These are phyloP conservation scores for Trigoniulus corallinus DNA, from an alignment of 1,140 invertebrate genomes.

Conservation along the genomic window DNA sequence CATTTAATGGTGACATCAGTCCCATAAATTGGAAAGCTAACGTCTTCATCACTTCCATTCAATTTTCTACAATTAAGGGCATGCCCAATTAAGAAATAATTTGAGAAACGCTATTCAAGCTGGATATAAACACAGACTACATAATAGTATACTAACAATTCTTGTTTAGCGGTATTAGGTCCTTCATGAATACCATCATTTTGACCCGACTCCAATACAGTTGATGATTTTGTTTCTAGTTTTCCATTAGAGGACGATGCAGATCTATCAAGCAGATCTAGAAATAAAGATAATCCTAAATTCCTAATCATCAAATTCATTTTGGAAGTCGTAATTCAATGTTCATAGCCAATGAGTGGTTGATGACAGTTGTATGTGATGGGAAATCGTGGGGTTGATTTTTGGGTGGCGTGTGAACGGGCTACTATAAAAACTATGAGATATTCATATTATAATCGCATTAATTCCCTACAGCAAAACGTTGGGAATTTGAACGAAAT, in stretches of 20 bases:
- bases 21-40: conserved; percentile 44
- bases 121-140: neutral
- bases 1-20: conserved; percentile 51
- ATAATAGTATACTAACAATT: neutral
- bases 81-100: conserved; percentile 13
- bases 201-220: no score
- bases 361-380: no score
- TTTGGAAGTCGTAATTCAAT: no score
- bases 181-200: no score
- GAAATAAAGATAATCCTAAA: no score
- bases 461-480: neutral
- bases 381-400: no score
- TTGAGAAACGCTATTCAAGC: neutral
- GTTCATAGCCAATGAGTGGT: no score
- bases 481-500: neutral
- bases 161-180: neutral
- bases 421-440: no score
- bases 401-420: no score
- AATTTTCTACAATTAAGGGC: conserved; percentile 44
- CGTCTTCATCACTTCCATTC: conserved; percentile 45
- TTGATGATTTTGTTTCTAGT: neutral
- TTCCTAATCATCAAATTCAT: no score
- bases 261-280: no score
- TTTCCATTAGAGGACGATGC: neutral
- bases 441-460: no score